These are phyloP conservation scores for Ptychobarbus kaznakovi DNA, from an alignment of 2,797 vertebrate species.

Conservation along the genomic window DNA sequence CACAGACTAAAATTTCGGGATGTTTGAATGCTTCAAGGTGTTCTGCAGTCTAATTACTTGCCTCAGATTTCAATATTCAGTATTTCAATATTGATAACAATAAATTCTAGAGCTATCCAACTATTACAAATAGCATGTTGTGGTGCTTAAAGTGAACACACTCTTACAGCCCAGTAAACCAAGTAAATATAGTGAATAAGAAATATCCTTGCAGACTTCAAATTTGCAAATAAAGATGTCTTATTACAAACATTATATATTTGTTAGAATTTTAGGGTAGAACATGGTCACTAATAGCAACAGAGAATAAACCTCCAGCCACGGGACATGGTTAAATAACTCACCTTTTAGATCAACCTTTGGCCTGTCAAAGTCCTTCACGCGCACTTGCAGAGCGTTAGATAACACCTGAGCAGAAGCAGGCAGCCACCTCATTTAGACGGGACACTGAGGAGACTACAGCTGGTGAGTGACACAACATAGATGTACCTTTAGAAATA, in stretches of 20 bases:
- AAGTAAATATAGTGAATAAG: not conserved
- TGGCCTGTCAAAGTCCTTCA: slow-evolving; percentile 87
- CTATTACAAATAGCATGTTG: not conserved
- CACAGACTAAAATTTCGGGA: too few relatives aligned
- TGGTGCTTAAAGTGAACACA: not conserved
- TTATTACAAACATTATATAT: not conserved
- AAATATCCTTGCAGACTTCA: not conserved
- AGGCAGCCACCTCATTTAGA: slow-evolving; percentile 64
- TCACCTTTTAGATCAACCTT: slow-evolving; percentile 93
- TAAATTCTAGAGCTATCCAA: not conserved
- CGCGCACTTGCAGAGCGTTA: slow-evolving; percentile 74
- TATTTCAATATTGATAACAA: not conserved
- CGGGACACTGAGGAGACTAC: slow-evolving; percentile 60
- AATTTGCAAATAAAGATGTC: not conserved
- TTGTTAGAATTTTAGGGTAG: not conserved
- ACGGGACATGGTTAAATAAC: slow-evolving; percentile 86
- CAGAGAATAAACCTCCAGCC: slow-evolving; percentile 42
- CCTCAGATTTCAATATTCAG: not conserved
- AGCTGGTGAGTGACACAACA: slow-evolving; percentile 71
- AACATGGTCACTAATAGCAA: slow-evolving; percentile 34
- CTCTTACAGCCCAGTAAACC: not conserved
- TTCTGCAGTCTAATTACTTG: not conserved
- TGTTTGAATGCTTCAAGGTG: not conserved
- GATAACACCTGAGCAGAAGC: slow-evolving; percentile 65
- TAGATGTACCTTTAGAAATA: not conserved